Conservation (phyloP, 2,113 vertebrate species). For the Jacana jacana region DNA sequence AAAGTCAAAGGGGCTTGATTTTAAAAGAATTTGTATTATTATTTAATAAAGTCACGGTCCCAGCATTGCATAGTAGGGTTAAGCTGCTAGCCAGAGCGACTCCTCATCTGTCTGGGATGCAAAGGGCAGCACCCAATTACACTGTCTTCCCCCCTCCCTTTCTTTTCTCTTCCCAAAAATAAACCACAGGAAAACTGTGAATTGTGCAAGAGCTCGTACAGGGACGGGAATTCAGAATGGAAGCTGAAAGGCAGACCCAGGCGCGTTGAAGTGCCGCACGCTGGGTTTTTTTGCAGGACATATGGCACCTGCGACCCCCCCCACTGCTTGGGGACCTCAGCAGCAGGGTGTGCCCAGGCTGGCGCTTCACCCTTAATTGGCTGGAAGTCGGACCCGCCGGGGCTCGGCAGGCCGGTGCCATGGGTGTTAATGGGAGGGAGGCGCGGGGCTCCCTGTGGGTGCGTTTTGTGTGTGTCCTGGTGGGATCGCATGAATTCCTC, state of each 20-base stretch:
- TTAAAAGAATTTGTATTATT: slow-evolving; percentile 71
- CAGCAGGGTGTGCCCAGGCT: neutral
- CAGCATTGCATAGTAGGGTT: slow-evolving; percentile 67
- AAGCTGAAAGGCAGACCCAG: neutral
- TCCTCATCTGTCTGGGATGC: slow-evolving; percentile 75
- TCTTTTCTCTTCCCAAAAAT: neutral
- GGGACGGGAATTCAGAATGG: slow-evolving; percentile 34
- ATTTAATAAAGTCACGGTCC: slow-evolving; percentile 71
- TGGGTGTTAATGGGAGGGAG: neutral
- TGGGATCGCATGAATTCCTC: neutral
- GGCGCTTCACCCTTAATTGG: slow-evolving; percentile 25
- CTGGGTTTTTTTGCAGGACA: slow-evolving; percentile 53
- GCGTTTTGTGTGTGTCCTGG: neutral
- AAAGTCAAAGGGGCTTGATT: slow-evolving; percentile 55
- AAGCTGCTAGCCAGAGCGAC: slow-evolving; percentile 73
- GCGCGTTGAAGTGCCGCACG: neutral
- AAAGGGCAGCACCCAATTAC: slow-evolving; percentile 69
- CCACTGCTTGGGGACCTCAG: slow-evolving; percentile 8
- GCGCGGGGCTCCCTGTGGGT: neutral
- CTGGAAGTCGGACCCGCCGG: neutral
- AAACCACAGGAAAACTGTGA: slow-evolving; percentile 56
- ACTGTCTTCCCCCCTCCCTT: neutral
- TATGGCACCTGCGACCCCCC: slow-evolving; percentile 61
- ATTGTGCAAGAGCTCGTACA: slow-evolving; percentile 28
- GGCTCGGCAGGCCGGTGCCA: neutral